phyloP scores from a whole-genome alignment of 2,113 vertebrate species.

The Lota lota region DNA sequence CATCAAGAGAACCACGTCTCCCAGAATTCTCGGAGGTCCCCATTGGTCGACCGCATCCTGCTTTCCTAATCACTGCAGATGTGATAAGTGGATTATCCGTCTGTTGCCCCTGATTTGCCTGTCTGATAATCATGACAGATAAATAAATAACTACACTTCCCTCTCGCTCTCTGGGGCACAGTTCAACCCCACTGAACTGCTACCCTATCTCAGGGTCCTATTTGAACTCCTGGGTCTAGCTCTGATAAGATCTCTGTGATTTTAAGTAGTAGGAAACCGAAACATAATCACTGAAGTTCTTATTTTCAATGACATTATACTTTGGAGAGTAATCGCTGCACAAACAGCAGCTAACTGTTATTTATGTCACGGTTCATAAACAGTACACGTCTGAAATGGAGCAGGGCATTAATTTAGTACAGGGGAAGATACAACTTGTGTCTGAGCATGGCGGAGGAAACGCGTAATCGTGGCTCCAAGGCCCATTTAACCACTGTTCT shows the following conservation, averaged over 20 bases:
- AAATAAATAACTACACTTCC: slow-evolving; percentile 59
- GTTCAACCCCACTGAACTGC: slow-evolving; percentile 63
- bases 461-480: slow-evolving; percentile 25
- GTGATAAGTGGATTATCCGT: slow-evolving; percentile 73
- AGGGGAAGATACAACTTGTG: slow-evolving; percentile 20
- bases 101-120: slow-evolving; percentile 64
- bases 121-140: slow-evolving; percentile 51
- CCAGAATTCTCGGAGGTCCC: slow-evolving; percentile 53
- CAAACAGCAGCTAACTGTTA: slow-evolving; percentile 40
- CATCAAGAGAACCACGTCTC: slow-evolving; percentile 24
- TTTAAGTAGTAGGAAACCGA: slow-evolving; percentile 36
- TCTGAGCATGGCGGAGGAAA: slow-evolving; percentile 19
- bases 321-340: slow-evolving; percentile 36
- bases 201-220: slow-evolving; percentile 54
- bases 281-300: background rate
- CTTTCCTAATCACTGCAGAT: slow-evolving; percentile 62
- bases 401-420: slow-evolving; percentile 29
- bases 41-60: slow-evolving; percentile 62
- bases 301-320: background rate
- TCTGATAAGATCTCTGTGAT: slow-evolving; percentile 59
- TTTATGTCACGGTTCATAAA: slow-evolving; percentile 57
- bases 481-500: too few species aligned
- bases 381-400: slow-evolving; percentile 28
- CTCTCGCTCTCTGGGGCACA: slow-evolving; percentile 56
- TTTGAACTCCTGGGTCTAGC: slow-evolving; percentile 47